A percentile compares a stretch with the other conserved stretches of the same genome.
These are phyloP conservation scores for Sympetrum striolatum DNA, from an alignment of 2,888 invertebrate species.

Conservation along the genomic window DNA sequence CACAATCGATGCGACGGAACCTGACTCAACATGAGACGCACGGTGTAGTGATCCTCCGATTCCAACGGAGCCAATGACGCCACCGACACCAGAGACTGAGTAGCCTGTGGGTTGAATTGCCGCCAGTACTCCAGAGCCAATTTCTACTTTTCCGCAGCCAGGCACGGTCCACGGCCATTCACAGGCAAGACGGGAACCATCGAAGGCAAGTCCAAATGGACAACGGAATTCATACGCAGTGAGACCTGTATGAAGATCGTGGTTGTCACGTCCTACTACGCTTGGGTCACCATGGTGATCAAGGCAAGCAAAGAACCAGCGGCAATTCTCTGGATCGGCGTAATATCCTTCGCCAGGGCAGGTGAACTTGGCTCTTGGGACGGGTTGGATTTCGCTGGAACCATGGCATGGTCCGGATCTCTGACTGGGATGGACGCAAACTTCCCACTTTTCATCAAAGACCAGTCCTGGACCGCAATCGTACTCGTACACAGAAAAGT, in stretches of 20 bases:
- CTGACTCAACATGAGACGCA: slow-evolving; percentile 55
- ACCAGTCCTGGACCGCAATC: slow-evolving; percentile 80
- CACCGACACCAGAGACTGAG: slow-evolving; percentile 57
- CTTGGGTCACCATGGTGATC: slow-evolving; percentile 67
- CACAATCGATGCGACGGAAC: slow-evolving; percentile 51
- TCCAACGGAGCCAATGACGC: slow-evolving; percentile 49
- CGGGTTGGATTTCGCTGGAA: slow-evolving; percentile 77
- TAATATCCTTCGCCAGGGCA: slow-evolving; percentile 78
- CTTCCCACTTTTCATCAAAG: slow-evolving; percentile 77
- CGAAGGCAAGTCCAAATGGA: slow-evolving; percentile 80
- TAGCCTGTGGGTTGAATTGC: slow-evolving; percentile 55
- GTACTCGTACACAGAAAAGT: slow-evolving; percentile 81
- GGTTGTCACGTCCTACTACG: slow-evolving; percentile 56
- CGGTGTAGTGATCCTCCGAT: neutral
- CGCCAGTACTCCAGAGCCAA: slow-evolving; percentile 52
- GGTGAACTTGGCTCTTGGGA: slow-evolving; percentile 70
- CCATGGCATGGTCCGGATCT: slow-evolving; percentile 76
- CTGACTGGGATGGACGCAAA: slow-evolving; percentile 83
- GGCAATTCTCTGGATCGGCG: slow-evolving; percentile 80
- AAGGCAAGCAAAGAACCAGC: slow-evolving; percentile 84
- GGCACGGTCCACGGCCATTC: slow-evolving; percentile 84
- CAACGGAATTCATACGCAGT: slow-evolving; percentile 83
- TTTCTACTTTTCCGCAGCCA: slow-evolving; percentile 65
- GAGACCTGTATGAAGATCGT: slow-evolving; percentile 50
- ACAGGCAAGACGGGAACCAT: slow-evolving; percentile 72